These are phyloP conservation scores for Poeciliopsis retropinna DNA, from an alignment of 2,113 vertebrate genomes.

Conservation along the genomic window DNA sequence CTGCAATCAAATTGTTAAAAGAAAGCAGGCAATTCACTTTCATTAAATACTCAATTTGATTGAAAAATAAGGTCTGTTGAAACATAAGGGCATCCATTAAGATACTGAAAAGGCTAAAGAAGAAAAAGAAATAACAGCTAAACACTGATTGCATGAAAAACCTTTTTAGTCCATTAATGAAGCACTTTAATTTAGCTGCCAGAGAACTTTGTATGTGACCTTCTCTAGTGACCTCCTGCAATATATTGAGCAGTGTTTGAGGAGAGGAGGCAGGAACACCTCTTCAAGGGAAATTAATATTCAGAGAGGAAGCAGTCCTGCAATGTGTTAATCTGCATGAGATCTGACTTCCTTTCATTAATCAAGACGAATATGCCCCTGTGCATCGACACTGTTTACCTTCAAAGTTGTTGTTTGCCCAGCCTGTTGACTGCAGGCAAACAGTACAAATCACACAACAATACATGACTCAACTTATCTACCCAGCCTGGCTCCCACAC, in stretches of 20 bases:
- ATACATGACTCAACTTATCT: slow-evolving; percentile 59
- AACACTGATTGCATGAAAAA: slow-evolving; percentile 64
- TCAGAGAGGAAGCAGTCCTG: slow-evolving; percentile 68
- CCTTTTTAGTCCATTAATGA: slow-evolving; percentile 66
- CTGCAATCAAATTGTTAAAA: slow-evolving; percentile 3
- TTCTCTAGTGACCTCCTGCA: slow-evolving; percentile 64
- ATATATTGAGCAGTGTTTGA: slow-evolving; percentile 62
- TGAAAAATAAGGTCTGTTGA: slow-evolving; percentile 25
- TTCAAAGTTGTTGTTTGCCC: slow-evolving; percentile 70
- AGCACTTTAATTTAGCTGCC: slow-evolving; percentile 68
- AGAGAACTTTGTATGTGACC: slow-evolving; percentile 69
- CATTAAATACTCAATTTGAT: slow-evolving; percentile 37
- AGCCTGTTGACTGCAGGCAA: slow-evolving; percentile 73
- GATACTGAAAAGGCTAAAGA: slow-evolving; percentile 27
- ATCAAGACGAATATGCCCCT: slow-evolving; percentile 72
- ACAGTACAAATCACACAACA: slow-evolving; percentile 70
- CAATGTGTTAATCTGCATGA: slow-evolving; percentile 74
- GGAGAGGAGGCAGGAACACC: slow-evolving; percentile 55
- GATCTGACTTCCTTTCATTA: slow-evolving; percentile 79
- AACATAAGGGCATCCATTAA: slow-evolving; percentile 53
- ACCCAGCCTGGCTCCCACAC: slow-evolving; percentile 22
- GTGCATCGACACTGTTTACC: slow-evolving; percentile 70
- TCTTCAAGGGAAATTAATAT: slow-evolving; percentile 77
- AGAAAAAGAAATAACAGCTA: slow-evolving; percentile 41
- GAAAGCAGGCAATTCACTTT: neutral